Base-by-base conservation (phyloP, 2,888 invertebrate genomes). In the Beris morrisii region DNA sequence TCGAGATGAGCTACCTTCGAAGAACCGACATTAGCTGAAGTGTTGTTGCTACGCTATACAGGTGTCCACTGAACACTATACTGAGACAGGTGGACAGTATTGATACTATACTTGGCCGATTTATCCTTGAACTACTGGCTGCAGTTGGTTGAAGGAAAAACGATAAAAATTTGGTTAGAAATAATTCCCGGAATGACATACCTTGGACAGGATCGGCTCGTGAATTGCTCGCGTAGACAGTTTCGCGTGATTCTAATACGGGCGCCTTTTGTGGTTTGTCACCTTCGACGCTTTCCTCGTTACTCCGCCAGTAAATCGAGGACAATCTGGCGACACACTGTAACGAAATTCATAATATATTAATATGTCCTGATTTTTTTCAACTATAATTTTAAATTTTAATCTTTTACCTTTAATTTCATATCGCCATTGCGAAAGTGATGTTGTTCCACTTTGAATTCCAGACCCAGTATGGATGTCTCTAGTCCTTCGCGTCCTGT, bases 221-320 rank as follows among this genome's bases (percentile, higher is more conserved):
- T 68, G 88, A 86, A 68, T 82, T 79, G 69, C 79, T 79, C 48
- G 80, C 79, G 63, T 77, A 79, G 13, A 83, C 86, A 56, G 86
- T 87, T 77, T 87, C 88, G 67, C 88, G 84, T 74, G 88, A 88
- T 77, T 89, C 89, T 75, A 89, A 80, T 52, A 86, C 88, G 48
- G 88, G 86, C 48, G 87, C 86, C 78, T 85, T 86, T 75, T 85
- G 86, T 68, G 87, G 84, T 69, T 84, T 80, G 75, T 89, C 89
- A 59, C 88, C 87, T 77, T 88, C 87, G 69, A 89, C 88, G 75
- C 88, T 89, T 78, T 89, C 88, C 79, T 90, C 90, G 79, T 90
- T 90, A 77, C 87, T 88, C 74, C 86, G 84, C 85, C 87, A 87
- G 79, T 89, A 90, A 71, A 90, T 84, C 55, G 87, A 86, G 70